These are phyloP conservation scores for Brachionus angularis DNA, from an alignment of 1,140 invertebrate species.

Conservation along the genomic window DNA sequence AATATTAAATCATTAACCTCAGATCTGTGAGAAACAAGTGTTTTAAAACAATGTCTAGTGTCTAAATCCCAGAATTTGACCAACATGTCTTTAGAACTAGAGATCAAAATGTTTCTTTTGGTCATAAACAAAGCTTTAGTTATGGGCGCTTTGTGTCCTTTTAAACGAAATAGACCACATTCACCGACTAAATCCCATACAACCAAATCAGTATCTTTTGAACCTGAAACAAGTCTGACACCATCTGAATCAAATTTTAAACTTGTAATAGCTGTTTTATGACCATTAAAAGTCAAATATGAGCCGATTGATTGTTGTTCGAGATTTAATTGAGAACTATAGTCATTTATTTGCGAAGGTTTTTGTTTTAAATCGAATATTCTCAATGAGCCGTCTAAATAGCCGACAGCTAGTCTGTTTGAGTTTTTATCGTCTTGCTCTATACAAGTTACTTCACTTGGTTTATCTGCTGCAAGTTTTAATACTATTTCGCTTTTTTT, in stretches of 20 bases:
- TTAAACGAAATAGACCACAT: constrained; percentile 77
- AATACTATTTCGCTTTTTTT: constrained; percentile 77
- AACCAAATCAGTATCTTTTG: constrained; percentile 82
- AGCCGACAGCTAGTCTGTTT: constrained; percentile 78
- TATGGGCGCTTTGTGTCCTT: constrained; percentile 85
- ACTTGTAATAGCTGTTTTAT: constrained; percentile 76
- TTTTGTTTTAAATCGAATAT: constrained; percentile 63
- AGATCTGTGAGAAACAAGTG: constrained; percentile 65
- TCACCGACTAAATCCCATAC: constrained; percentile 90
- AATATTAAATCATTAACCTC: constrained; percentile 68
- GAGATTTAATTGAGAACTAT: constrained; percentile 51
- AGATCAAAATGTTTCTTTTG: constrained; percentile 72
- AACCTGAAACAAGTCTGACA: constrained; percentile 65
- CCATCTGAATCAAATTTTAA: constrained; percentile 75
- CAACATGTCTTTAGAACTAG: constrained; percentile 78
- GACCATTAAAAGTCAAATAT: constrained; percentile 74
- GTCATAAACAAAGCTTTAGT: constrained; percentile 78
- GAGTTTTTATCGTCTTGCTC: constrained; percentile 19
- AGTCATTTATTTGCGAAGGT: not conserved
- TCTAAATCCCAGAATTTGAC: constrained; percentile 96
- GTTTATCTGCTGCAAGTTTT: not conserved
- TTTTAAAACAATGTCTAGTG: constrained; percentile 91
- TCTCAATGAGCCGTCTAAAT: constrained; percentile 79
- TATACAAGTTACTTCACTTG: constrained; percentile 32
- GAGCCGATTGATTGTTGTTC: constrained; percentile 29